These are phyloP conservation scores for Chaetodon auriga DNA, from an alignment of 2,113 vertebrate genomes.

Conservation along the genomic window DNA sequence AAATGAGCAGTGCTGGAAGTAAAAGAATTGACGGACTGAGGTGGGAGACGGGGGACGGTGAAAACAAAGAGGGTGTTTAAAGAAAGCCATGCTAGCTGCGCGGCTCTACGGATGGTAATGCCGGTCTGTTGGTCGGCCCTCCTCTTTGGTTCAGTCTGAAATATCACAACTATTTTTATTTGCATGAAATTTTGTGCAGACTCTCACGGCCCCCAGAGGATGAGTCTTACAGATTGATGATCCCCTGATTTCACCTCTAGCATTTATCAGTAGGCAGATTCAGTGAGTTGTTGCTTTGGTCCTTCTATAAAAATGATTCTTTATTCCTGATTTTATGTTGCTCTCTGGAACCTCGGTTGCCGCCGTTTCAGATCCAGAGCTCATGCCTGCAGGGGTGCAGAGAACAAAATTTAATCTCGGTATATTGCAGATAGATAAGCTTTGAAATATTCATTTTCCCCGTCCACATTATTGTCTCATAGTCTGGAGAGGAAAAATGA, in stretches of 20 bases:
- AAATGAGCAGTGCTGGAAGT: constrained; percentile 1
- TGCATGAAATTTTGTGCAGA: not conserved
- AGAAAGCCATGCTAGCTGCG: too few relatives aligned
- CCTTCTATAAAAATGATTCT: not conserved
- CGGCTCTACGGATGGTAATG: too few relatives aligned
- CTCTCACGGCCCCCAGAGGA: not conserved
- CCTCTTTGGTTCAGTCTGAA: not conserved
- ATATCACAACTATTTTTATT: not conserved
- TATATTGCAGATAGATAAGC: constrained; percentile 37
- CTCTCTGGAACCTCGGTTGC: not conserved
- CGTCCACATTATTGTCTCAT: constrained; percentile 37
- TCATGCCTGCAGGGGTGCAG: constrained; percentile 9
- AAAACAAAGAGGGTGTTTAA: too few relatives aligned
- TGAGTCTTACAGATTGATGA: not conserved
- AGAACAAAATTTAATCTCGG: constrained; percentile 28
- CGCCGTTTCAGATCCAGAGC: constrained; percentile 7
- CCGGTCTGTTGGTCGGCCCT: too few relatives aligned
- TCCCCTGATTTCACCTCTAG: not conserved
- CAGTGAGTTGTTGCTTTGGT: not conserved
- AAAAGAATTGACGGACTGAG: not conserved
- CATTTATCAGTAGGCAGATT: too few relatives aligned
- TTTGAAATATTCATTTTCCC: constrained; percentile 52
- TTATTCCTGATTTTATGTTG: not conserved
- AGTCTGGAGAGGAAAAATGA: not conserved
- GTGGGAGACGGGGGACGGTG: too few relatives aligned